Conservation (phyloP, 1,140 invertebrate species). For the Listronotus oregonensis region DNA sequence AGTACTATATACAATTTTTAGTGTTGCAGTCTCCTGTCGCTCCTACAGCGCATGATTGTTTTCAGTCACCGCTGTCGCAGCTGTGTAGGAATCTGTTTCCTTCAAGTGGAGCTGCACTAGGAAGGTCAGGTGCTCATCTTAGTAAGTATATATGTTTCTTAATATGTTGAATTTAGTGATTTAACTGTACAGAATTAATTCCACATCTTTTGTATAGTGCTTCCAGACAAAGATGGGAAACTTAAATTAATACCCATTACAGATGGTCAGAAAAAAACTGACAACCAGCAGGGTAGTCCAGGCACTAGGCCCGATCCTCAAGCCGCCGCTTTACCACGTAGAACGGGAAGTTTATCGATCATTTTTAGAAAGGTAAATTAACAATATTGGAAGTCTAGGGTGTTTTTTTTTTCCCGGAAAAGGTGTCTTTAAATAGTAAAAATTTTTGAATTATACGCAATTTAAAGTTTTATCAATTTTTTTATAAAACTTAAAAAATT, state of each 20-base stretch:
- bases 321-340: conserved; percentile 56
- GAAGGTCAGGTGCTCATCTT: conserved; percentile 51
- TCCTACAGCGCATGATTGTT: conserved; percentile 62
- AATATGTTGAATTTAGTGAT: too few species aligned
- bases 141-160: conserved; percentile 21
- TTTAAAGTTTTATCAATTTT: too few species aligned
- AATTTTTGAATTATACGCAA: too few species aligned
- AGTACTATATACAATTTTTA: too few species aligned
- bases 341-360: conserved; percentile 70
- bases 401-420: too few species aligned
- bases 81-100: conserved; percentile 44
- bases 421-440: too few species aligned
- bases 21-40: conserved; percentile 56
- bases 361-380: conserved; percentile 76
- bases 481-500: too few species aligned
- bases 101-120: conserved; percentile 56
- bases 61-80: conserved; percentile 60
- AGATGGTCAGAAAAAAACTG: conserved; percentile 22
- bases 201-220: conserved; percentile 21
- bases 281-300: conserved; percentile 9
- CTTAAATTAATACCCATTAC: conserved; percentile 40
- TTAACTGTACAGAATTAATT: too few species aligned
- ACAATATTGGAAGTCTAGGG: conserved; percentile 1
- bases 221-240: conserved; percentile 44
- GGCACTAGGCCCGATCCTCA: conserved; percentile 9